Percentiles rank a stretch among this genome's conserved stretches.
Evolutionary conservation across 2,888 invertebrate species (phyloP).

Genomic region (Lordiphosa andalusiaca): DNA sequence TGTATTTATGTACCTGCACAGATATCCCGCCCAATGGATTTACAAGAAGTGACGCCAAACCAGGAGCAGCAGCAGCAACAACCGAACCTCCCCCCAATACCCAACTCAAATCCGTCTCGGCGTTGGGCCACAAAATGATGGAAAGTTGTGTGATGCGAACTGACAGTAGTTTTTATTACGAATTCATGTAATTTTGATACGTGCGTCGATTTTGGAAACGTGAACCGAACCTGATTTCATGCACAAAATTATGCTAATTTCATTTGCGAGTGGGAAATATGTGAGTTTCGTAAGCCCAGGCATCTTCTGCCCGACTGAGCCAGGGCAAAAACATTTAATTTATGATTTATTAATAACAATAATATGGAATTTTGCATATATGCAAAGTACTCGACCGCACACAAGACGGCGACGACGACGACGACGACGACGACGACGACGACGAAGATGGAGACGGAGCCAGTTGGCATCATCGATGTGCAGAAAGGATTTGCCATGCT

Average conservation of each 20-base stretch:
- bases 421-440: background rate
- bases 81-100: constrained; percentile 33
- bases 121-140: constrained; percentile 44
- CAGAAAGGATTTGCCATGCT: constrained; percentile 74
- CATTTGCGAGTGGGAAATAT: no score
- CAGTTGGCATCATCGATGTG: constrained; percentile 52
- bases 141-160: constrained; percentile 69
- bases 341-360: constrained; percentile 70
- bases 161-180: constrained; percentile 74
- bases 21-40: constrained; percentile 40
- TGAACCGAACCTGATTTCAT: background rate
- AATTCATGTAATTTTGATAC: constrained; percentile 66
- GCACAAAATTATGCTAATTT: no score
- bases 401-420: constrained; percentile 13
- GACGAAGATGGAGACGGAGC: constrained; percentile 26
- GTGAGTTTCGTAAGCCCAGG: constrained; percentile 10
- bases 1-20: constrained; percentile 48
- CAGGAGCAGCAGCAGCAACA: constrained; percentile 20
- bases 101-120: constrained; percentile 54
- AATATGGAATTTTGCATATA: constrained; percentile 54
- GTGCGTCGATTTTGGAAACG: constrained; percentile 41
- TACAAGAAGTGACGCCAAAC: constrained; percentile 29
- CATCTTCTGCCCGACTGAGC: constrained; percentile 17
- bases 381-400: constrained; percentile 50
- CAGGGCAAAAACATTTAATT: constrained; percentile 45